phyloP scores from a whole-genome alignment of 64 coral and sea anemone species.

The Platygyra sinensis region DNA sequence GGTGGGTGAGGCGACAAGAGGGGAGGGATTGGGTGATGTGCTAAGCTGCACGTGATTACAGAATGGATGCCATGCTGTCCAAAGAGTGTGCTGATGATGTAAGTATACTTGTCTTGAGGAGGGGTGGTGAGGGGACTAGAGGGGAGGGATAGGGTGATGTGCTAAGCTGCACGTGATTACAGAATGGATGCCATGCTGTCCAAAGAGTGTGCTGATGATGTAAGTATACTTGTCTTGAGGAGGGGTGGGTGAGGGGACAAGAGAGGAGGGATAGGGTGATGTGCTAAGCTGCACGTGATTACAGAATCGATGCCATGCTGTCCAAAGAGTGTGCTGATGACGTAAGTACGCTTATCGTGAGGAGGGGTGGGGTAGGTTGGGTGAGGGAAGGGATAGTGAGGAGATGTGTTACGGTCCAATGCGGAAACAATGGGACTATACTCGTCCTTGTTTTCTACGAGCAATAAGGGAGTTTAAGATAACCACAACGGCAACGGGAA shows the following conservation, averaged over 20 bases:
- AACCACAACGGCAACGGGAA: too few relatives aligned
- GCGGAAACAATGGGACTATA: too few relatives aligned
- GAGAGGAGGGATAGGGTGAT: background rate
- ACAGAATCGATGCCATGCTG: slow-evolving; percentile 69
- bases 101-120: background rate
- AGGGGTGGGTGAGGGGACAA: background rate
- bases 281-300: slow-evolving; percentile 39
- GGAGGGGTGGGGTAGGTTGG: background rate
- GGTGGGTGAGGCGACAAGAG: too few relatives aligned
- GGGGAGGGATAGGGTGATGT: slow-evolving; percentile 16
- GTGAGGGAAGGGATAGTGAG: background rate
- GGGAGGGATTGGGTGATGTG: slow-evolving; percentile 25
- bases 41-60: slow-evolving; percentile 71
- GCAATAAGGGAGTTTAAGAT: too few relatives aligned
- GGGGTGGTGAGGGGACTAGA: background rate
- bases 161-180: slow-evolving; percentile 71
- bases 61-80: slow-evolving; percentile 67
- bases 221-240: background rate
- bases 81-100: slow-evolving; percentile 71
- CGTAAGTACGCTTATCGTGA: background rate
- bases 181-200: slow-evolving; percentile 75
- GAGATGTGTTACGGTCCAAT: too few relatives aligned
- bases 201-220: slow-evolving; percentile 60
- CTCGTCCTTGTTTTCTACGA: too few relatives aligned
- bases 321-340: slow-evolving; percentile 59